Conservation (phyloP, 2,113 vertebrate genomes). For the Chelonoidis abingdonii region DNA sequence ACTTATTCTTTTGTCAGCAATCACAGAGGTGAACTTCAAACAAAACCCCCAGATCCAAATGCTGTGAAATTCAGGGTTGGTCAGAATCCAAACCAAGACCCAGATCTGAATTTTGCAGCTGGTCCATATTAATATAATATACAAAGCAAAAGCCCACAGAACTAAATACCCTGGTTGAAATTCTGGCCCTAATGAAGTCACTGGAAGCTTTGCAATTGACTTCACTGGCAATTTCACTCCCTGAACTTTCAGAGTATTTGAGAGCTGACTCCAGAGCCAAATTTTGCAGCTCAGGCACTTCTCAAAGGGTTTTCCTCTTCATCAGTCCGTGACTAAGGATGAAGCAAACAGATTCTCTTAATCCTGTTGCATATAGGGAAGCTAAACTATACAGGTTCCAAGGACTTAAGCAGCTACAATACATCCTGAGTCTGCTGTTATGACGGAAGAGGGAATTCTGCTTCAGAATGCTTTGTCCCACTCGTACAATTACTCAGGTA, state of each 20-base stretch:
- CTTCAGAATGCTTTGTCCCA: background rate
- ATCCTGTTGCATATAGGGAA: background rate
- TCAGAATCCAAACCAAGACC: background rate
- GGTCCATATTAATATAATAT: background rate
- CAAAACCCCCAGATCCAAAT: background rate
- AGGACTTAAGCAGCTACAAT: background rate
- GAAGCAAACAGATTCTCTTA: background rate
- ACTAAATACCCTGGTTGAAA: background rate
- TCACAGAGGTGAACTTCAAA: fast-evolving
- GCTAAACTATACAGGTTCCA: background rate
- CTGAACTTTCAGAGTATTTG: background rate
- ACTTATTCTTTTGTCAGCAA: fast-evolving
- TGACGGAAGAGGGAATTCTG: background rate
- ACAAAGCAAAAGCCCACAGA: background rate
- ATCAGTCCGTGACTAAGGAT: background rate
- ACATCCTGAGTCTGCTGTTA: background rate
- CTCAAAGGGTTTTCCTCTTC: background rate
- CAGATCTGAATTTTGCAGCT: background rate
- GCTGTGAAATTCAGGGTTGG: background rate
- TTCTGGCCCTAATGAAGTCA: background rate
- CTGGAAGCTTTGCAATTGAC: background rate
- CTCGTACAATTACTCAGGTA: background rate
- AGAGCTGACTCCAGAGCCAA: background rate
- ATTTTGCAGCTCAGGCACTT: background rate
- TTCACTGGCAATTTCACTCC: background rate